Evolutionary conservation across 2,113 vertebrate genomes (phyloP), one percentile per base, ranked within the genome.

Genomic region (Ammodytes marinus): DNA sequence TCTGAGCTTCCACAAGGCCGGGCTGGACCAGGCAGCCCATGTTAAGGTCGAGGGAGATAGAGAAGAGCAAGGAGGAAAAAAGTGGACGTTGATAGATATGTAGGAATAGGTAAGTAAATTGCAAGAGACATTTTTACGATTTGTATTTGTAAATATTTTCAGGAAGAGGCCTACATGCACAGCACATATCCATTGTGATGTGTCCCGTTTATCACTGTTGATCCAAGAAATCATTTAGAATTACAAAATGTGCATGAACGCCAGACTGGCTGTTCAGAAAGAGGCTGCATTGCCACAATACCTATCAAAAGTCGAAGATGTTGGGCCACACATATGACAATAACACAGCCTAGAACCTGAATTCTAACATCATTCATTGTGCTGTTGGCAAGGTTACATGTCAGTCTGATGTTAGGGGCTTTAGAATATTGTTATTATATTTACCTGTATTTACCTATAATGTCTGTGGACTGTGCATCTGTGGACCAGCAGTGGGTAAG

Each of bases 1-100:
- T 88, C 86, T 61, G 79, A 58, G 57, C 39, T 2, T 52, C 69
- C 40, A 47, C 74, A 54, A 65, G 64, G 54, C 65, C 53, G 1
- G 6, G 46, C 57, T 53, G 35, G 57, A 86, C 39, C 17, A 42
- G 64, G 69, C 55, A 69, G 63, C n/a, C 50, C 45, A 9, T 42
- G 43, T 27, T 12, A 14, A 15, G 17, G 39, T n/a, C 5, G 53
- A 55, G 37, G 14, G 8, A 55, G 83, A 63, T 68, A 57, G 64
- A 12, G 15, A 59, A 15, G 59, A 9, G 3, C 10, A 47, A 8
- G 15, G 17, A n/a, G 17, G 39, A 40, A 45, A 10, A 43, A 57
- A 49, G 47, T 1, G 65, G n/a, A 69, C 3, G 10, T 27, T 27
- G 27, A 27, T 27, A 17, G 57, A 47, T 14, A n/a, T 6, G 49